Base-by-base conservation (phyloP, 1,140 invertebrate genomes). In the Araneus ventricosus region DNA sequence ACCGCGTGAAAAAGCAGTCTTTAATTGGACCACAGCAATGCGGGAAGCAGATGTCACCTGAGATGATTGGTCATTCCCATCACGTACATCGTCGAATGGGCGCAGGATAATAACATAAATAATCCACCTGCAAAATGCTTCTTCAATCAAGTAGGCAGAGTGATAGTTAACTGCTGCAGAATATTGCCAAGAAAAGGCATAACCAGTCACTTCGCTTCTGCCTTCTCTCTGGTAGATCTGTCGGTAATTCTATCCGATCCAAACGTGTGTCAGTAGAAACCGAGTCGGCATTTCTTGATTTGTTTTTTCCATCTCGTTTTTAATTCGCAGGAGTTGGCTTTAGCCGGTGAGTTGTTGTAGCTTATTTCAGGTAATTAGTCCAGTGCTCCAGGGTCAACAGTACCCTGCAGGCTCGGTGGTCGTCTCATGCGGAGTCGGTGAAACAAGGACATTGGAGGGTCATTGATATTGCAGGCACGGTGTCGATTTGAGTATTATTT, bases 291-390 rank as follows among this genome's bases (percentile, higher is more conserved):
- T 61, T 86, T 30, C 27, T 86, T 86, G 52, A 24, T 59, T 75
- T 67, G 63, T 27, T 75, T 20, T 75, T 79, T 34, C 4, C 70
- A 75, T 90, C 80, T 85, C 90, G 88, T 61, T 91, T 90, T 91
- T 91, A 84, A 85, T 85, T 85, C 90, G 90, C 17, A 90, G n/a
- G 79, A 82, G 88, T 90, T 39, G 41, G 88, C 61, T 61, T 90
- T 90, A 86, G 90, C 82, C 61, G 90, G 90, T 57, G 82, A 75
- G 30, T 63, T 34, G 70, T 34, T 34, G 41, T 27, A 86, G 37
- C 61, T 92, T 92, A 92, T 92, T 93, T 88, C 84, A 87, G 91
- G 91, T 93, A 93, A 93, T 93, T 93, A 93, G 91, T 93, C 85
- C 91, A 93, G 20, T 27, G 63, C 84, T 93, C 91, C 91, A 93